Base-by-base conservation (phyloP, 2,113 vertebrate genomes). In the Antigone vipio region DNA sequence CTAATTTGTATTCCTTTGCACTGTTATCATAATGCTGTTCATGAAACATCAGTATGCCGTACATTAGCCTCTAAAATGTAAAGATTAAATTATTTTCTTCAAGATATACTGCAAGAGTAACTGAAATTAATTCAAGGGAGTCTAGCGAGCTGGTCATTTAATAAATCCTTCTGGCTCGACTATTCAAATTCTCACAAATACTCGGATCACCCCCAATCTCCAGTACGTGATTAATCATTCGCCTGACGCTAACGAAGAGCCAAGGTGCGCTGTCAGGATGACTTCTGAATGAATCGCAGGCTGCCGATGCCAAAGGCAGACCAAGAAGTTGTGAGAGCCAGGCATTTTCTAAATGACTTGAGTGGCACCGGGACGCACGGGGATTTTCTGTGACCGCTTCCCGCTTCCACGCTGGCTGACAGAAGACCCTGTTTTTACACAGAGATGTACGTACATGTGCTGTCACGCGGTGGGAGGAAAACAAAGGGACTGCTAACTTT, bases 191-290 rank as follows among this genome's bases (percentile, higher is more conserved):
- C 47, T 42, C 52, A 69, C 30, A 53, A 58, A 67, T 1, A 29
- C n/a, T 60, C 52, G 0, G 15, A 40, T 40, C 50, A 22, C 64
- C 32, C n/a, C 8, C 47, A 4, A 4, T 1, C 60, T 15, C 56
- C 56, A 24, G 44, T 0, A 4, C 0, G 4, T 2, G 24, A 58
- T 17, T 12, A 32, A 19, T 8, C 20, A 38, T 23, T 8, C 13
- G 15, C 68, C 68, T 8, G 15, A 20, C 0, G 38, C 74, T 7
- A 7, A 14, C 10, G 60, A 49, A 35, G 62, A 35, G 62, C 53
- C 58, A 30, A 27, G 52, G 30, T 1, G 27, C 14, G 12, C 0
- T 7, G n/a, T 3, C 52, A 14, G 74, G 89, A 50, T 4, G 84
- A 24, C n/a, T 81, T 1, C 77, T 1, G 12, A 49, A 4, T 0